A percentile compares a stretch with the other conserved stretches of the same genome.
These are phyloP conservation scores for Pipa parva DNA, from an alignment of 2,113 vertebrate species.

Conservation along the genomic window DNA sequence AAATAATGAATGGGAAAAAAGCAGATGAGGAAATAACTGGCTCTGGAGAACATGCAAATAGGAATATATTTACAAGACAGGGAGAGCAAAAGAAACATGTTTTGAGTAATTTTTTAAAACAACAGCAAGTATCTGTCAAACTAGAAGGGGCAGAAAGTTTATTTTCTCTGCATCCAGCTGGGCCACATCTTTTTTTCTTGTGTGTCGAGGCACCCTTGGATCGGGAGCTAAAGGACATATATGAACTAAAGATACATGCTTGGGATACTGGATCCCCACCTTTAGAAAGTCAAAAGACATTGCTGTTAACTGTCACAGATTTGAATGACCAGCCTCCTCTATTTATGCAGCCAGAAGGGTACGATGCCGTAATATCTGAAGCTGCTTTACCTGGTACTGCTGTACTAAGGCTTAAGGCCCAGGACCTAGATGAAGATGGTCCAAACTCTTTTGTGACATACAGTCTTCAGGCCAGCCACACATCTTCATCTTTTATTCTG, in stretches of 20 bases:
- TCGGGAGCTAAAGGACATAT: slow-evolving; percentile 70
- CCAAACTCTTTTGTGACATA: slow-evolving; percentile 68
- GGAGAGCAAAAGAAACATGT: not conserved
- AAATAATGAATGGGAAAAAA: not conserved
- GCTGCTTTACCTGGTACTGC: slow-evolving; percentile 66
- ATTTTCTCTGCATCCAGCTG: slow-evolving; percentile 64
- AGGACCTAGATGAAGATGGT: slow-evolving; percentile 71
- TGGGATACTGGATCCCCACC: slow-evolving; percentile 71
- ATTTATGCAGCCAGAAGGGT: slow-evolving; percentile 63
- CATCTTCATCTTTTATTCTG: slow-evolving; percentile 57
- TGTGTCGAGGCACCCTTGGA: slow-evolving; percentile 72
- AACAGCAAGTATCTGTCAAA: slow-evolving; percentile 49
- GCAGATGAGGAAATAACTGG: not conserved
- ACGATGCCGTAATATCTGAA: slow-evolving; percentile 65
- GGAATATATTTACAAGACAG: not conserved
- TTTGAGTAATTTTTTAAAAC: slow-evolving; percentile 14
- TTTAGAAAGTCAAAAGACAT: slow-evolving; percentile 57
- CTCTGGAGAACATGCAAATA: not conserved
- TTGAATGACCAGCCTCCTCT: slow-evolving; percentile 76
- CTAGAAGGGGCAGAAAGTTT: slow-evolving; percentile 65
- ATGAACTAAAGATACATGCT: slow-evolving; percentile 70
- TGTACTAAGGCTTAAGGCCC: slow-evolving; percentile 67
- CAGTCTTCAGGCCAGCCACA: slow-evolving; percentile 41
- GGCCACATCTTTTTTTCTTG: slow-evolving; percentile 71
- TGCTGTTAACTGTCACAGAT: slow-evolving; percentile 71